Base-by-base conservation (phyloP, 2,888 invertebrate genomes). In the Seira sanloemensis region DNA sequence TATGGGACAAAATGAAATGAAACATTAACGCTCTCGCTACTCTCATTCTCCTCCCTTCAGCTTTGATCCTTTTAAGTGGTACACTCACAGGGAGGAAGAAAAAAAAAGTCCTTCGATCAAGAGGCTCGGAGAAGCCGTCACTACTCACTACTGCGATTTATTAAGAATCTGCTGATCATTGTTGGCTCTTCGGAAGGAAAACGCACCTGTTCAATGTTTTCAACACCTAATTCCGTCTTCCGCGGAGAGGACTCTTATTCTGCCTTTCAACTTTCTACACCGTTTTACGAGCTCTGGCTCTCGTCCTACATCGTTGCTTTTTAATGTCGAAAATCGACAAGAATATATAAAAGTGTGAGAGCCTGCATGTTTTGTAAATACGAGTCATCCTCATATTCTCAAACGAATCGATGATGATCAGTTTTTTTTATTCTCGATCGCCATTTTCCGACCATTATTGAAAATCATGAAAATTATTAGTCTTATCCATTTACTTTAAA, bases 161-260 rank as follows among this genome's bases (percentile, higher is more conserved):
- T 2, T 21, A 66, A 66, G 16, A 66, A 16, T 4, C 7, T 66
- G 66, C 4, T 62, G 7, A 62, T 37, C 62, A 21, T 62, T 62
- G 21, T 18, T 18, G 62, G n/a, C 7, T 1, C n/a, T 50, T 50
- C 16, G 16, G n/a, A 50, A 50, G 12, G 2, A 4, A n/a, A 77
- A 78, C 67, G 77, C 78, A 83, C 83, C 83, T 83, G 83, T 65
- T 78, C 73, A 65, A 75, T 77, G 65, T 74, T 83, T 78, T 78
- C 74, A 83, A 46, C 74, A 83, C 83, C 58, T 68, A 26, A 25
- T n/a, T 76, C 71, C 72, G 16, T 76, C 71, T 12, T 50, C 50
- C 50, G 16, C n/a, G n/a, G n/a, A n/a, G n/a, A n/a, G n/a, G n/a
- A n/a, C n/a, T n/a, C 2, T 82, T 76, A 58, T 78, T 83, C 16